phyloP scores from a whole-genome alignment of 2,797 vertebrate genomes.

The Karalla daura region DNA sequence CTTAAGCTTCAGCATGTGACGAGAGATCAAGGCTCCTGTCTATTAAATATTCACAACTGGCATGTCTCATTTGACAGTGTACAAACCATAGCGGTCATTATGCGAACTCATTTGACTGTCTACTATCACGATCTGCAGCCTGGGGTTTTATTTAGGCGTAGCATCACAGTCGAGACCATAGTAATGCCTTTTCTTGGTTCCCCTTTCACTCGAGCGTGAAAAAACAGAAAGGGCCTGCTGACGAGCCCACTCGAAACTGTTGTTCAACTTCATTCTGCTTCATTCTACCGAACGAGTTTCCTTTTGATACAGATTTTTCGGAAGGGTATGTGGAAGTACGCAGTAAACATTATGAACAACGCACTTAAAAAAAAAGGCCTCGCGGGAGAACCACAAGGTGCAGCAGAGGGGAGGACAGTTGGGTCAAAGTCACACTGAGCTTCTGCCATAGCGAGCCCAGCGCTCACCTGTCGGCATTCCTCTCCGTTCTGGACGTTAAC shows the following conservation, averaged over 20 bases:
- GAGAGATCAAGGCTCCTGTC: conserved; percentile 42
- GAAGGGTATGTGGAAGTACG: neutral
- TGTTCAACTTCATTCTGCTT: too few relatives aligned
- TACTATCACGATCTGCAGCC: neutral
- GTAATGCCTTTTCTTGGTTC: neutral
- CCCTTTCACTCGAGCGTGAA: neutral
- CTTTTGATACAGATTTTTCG: neutral
- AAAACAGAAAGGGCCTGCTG: too few relatives aligned
- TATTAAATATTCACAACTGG: conserved; percentile 48
- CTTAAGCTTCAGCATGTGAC: conserved; percentile 73
- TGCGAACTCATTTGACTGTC: neutral
- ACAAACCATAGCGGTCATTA: neutral
- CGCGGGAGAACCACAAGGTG: neutral
- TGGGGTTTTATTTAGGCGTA: conserved; percentile 4
- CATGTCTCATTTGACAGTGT: conserved; percentile 31
- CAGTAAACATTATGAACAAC: neutral
- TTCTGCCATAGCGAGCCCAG: conserved; percentile 18
- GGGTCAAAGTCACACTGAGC: conserved; percentile 27
- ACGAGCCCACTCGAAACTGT: too few relatives aligned
- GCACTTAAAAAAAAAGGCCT: conserved; percentile 11
- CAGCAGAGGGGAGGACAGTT: conserved; percentile 16
- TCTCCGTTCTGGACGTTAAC: too few relatives aligned
- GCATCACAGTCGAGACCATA: neutral
- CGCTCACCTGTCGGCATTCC: conserved; percentile 42
- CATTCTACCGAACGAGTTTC: neutral